These are phyloP conservation scores for Cordilura impudica DNA, from an alignment of 2,888 invertebrate genomes.

Conservation along the genomic window DNA sequence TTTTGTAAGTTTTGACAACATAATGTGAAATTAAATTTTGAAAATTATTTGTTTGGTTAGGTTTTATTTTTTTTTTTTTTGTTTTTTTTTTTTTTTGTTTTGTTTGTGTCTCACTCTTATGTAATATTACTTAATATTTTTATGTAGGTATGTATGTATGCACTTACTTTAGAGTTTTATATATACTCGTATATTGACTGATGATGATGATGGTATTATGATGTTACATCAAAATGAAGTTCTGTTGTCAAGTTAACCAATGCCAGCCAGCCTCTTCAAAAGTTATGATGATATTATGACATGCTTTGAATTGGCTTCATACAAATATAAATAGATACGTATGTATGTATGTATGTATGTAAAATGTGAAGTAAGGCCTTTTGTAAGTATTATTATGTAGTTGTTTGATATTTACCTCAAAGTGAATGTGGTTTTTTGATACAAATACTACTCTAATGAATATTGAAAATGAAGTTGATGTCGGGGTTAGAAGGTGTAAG, in stretches of 20 bases:
- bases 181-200: slow-evolving; percentile 7
- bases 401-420: not conserved
- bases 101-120: slow-evolving; percentile 20
- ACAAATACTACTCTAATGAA: slow-evolving; percentile 2
- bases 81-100: not conserved
- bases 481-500: not conserved
- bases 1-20: not conserved
- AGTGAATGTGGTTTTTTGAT: slow-evolving; percentile 13
- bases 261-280: slow-evolving; percentile 41
- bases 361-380: not conserved
- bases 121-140: not conserved
- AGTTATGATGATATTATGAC: slow-evolving; percentile 40
- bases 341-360: not conserved
- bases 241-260: slow-evolving; percentile 30
- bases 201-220: slow-evolving; percentile 24
- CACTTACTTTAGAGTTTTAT: not conserved
- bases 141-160: not conserved
- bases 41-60: slow-evolving; percentile 34
- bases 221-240: slow-evolving; percentile 26
- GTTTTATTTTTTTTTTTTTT: too few species aligned
- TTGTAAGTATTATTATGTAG: not conserved
- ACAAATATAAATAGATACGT: not conserved
- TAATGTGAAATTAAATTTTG: slow-evolving; percentile 30
- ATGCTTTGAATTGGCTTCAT: slow-evolving; percentile 19
- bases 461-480: slow-evolving; percentile 5